A percentile compares a stretch with the other conserved stretches of the same genome.
Evolutionary conservation across 2,113 vertebrate genomes (phyloP).

Genomic region (Cichladusa arquata): DNA sequence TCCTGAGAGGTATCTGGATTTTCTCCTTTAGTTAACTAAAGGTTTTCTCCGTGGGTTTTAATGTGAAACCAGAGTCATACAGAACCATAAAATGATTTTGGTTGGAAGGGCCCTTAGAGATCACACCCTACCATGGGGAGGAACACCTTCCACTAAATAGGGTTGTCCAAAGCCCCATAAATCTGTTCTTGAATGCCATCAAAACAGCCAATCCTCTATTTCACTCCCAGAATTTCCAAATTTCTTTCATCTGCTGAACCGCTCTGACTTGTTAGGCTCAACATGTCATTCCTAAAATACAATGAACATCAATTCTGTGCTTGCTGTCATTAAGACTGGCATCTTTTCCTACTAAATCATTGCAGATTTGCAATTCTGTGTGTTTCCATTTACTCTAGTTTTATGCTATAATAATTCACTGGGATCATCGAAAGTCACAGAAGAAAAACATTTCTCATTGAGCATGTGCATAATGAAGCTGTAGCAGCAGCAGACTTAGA

Average conservation of each 20-base stretch:
- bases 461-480: not conserved
- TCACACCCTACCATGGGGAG: not conserved
- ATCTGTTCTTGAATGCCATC: not conserved
- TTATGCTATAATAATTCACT: constrained; percentile 28
- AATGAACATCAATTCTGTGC: not conserved
- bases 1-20: not conserved
- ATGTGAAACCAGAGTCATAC: not conserved
- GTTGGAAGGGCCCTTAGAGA: not conserved
- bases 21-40: not conserved
- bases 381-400: not conserved
- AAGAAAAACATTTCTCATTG: not conserved
- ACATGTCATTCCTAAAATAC: constrained; percentile 50
- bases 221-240: not conserved
- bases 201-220: not conserved
- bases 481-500: not conserved
- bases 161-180: not conserved
- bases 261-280: constrained; percentile 1
- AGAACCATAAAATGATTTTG: not conserved
- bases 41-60: not conserved
- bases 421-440: not conserved
- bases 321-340: not conserved
- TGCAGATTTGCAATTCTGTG: not conserved
- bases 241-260: constrained; percentile 31
- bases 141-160: not conserved
- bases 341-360: constrained; percentile 13